Evolutionary conservation across 2,888 invertebrate species (phyloP).

Genomic region (Fissipunctia ypsillon): DNA sequence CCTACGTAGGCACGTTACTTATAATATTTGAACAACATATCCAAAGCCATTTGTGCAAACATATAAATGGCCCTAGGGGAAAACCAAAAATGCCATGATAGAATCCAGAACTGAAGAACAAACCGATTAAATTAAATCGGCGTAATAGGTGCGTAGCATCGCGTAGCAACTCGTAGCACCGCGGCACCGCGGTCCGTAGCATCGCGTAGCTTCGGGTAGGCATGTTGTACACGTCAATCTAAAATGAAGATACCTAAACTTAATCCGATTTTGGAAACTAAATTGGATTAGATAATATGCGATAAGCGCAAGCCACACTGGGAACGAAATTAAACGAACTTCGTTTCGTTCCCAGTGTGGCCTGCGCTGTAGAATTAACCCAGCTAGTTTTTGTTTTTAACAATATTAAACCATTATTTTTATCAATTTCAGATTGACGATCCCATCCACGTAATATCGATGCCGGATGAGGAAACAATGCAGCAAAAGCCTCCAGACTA

Average conservation of each 20-base stretch:
- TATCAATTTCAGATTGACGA: conserved; percentile 90
- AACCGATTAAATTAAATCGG: neutral
- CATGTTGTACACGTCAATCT: neutral
- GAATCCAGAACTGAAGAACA: neutral
- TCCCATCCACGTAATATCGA: conserved; percentile 92
- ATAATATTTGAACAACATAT: neutral
- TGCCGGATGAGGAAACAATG: conserved; percentile 90
- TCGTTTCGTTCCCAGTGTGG: too few species aligned
- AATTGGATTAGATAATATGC: neutral
- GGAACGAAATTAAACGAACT: too few species aligned
- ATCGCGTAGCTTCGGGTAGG: neutral
- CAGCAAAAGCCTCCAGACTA: conserved; percentile 94
- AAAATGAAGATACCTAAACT: neutral
- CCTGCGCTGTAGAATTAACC: neutral
- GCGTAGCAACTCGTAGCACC: neutral
- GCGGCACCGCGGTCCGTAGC: too few species aligned
- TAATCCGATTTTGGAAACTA: conserved; percentile 4
- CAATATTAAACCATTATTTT: conserved; percentile 24
- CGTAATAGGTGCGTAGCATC: neutral
- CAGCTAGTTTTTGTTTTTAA: neutral
- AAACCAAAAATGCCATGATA: neutral
- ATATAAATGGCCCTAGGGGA: neutral
- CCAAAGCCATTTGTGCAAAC: neutral
- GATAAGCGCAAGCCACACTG: too few species aligned
- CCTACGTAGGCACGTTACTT: too few species aligned